phyloP scores from a whole-genome alignment of 2,888 invertebrate genomes.

The Drosophila monieri region DNA sequence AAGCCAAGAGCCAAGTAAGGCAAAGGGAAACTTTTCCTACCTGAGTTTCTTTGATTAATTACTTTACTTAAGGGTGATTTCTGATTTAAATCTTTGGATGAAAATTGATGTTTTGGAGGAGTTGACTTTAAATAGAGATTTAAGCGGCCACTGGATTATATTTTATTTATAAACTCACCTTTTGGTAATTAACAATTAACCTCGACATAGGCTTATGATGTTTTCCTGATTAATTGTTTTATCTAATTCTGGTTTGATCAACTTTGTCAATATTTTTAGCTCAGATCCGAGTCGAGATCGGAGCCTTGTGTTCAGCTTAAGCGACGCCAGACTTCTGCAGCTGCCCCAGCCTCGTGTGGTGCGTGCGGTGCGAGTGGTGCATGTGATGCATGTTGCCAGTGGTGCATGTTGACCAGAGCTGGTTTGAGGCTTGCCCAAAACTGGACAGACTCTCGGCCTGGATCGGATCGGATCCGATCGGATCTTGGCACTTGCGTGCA shows the following conservation, averaged over 20 bases:
- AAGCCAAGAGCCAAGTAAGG: neutral
- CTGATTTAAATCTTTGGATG: neutral
- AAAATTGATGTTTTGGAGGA: too few species aligned
- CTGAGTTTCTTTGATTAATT: slow-evolving; percentile 3
- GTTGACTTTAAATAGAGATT: too few species aligned
- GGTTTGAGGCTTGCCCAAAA: slow-evolving; percentile 57
- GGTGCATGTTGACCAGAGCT: slow-evolving; percentile 57
- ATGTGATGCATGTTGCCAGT: slow-evolving; percentile 23
- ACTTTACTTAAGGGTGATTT: neutral
- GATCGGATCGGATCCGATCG: slow-evolving; percentile 25
- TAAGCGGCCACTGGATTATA: neutral
- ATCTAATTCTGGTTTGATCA: slow-evolving; percentile 22
- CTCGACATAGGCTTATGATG: slow-evolving; percentile 21
- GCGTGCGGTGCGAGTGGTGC: slow-evolving; percentile 30
- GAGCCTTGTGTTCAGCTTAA: slow-evolving; percentile 70
- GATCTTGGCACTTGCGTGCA: slow-evolving; percentile 61
- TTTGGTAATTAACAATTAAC: slow-evolving; percentile 7
- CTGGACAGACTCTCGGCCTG: slow-evolving; percentile 51
- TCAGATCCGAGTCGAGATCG: slow-evolving; percentile 19
- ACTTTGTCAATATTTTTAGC: slow-evolving; percentile 15
- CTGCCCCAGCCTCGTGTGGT: slow-evolving; percentile 38
- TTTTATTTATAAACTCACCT: slow-evolving; percentile 17
- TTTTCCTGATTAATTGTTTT: slow-evolving; percentile 36
- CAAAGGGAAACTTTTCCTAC: slow-evolving; percentile 6
- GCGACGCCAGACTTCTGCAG: slow-evolving; percentile 67